Evolutionary conservation across 2,113 vertebrate genomes (phyloP).

Genomic region (Chlamydotis undulata): DNA sequence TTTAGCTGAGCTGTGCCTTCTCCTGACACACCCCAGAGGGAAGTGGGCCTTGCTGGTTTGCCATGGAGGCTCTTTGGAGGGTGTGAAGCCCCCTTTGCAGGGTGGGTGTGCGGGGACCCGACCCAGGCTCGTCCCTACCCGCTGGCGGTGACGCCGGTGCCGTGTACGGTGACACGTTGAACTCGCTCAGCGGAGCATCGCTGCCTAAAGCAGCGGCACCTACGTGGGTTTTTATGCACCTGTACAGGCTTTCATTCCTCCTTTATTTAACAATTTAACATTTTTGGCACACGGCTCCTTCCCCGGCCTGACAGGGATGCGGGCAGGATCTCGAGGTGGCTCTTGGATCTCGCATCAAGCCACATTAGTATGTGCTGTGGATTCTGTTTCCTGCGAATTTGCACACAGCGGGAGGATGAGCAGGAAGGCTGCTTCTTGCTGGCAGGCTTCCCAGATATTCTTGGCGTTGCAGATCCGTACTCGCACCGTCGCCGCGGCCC

Average conservation of each 20-base stretch:
- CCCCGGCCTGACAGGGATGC: background rate
- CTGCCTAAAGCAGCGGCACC: background rate
- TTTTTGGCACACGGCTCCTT: background rate
- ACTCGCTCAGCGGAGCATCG: background rate
- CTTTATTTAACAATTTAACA: background rate
- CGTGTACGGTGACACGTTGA: fast-evolving
- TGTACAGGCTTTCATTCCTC: background rate
- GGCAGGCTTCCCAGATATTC: slow-evolving; percentile 49
- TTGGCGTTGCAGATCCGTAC: slow-evolving; percentile 7
- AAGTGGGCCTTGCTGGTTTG: background rate
- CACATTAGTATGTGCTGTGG: slow-evolving; percentile 30
- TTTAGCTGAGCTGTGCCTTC: background rate
- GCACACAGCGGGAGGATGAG: slow-evolving; percentile 46
- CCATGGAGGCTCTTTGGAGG: fast-evolving
- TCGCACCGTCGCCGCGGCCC: slow-evolving; percentile 2
- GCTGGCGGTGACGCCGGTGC: fast-evolving
- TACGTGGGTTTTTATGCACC: background rate
- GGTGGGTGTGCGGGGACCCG: fast-evolving
- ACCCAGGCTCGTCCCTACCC: background rate
- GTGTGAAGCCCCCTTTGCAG: background rate
- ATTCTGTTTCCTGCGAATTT: slow-evolving; percentile 44
- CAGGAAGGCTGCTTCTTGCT: slow-evolving; percentile 58
- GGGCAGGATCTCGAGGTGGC: slow-evolving; percentile 18
- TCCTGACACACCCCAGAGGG: background rate
- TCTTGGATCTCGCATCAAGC: slow-evolving; percentile 13